These are phyloP conservation scores for Chaetoderma sp. DNA, from an alignment of 2,888 invertebrate species.

Conservation along the genomic window DNA sequence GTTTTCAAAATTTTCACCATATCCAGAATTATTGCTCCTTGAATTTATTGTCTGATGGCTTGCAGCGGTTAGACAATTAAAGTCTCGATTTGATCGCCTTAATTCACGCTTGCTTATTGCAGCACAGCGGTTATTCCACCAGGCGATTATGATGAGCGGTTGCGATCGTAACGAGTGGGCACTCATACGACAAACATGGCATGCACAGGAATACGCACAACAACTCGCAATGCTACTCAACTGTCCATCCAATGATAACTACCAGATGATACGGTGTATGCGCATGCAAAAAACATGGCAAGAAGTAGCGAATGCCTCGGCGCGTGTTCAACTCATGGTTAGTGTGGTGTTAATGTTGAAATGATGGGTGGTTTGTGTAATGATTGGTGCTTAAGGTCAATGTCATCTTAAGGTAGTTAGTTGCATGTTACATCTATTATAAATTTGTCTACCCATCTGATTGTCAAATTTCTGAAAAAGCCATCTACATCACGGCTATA, in stretches of 20 bases:
- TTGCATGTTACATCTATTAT: too few relatives aligned
- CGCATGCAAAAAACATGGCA: conserved; percentile 59
- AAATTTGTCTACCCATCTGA: too few relatives aligned
- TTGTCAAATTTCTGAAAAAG: background rate
- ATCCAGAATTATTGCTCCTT: too few relatives aligned
- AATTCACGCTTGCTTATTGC: too few relatives aligned
- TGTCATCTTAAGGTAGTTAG: too few relatives aligned
- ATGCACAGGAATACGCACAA: conserved; percentile 62
- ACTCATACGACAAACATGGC: conserved; percentile 48
- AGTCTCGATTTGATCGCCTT: too few relatives aligned
- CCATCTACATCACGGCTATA: background rate
- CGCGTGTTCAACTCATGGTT: conserved; percentile 57
- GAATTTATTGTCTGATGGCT: too few relatives aligned
- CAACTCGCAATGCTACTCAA: conserved; percentile 61
- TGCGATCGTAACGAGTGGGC: conserved; percentile 69
- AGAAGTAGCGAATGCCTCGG: conserved; percentile 66
- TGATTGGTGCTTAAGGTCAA: too few relatives aligned
- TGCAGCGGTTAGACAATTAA: too few relatives aligned
- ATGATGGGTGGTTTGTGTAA: too few relatives aligned
- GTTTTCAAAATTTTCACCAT: too few relatives aligned
- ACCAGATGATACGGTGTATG: conserved; percentile 65
- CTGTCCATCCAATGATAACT: conserved; percentile 52
- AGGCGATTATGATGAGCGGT: conserved; percentile 71
- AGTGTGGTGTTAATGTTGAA: conserved; percentile 13
- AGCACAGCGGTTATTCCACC: conserved; percentile 67